Base-by-base conservation (phyloP, 1,140 invertebrate species). In the Heliconius hewitsoni region DNA sequence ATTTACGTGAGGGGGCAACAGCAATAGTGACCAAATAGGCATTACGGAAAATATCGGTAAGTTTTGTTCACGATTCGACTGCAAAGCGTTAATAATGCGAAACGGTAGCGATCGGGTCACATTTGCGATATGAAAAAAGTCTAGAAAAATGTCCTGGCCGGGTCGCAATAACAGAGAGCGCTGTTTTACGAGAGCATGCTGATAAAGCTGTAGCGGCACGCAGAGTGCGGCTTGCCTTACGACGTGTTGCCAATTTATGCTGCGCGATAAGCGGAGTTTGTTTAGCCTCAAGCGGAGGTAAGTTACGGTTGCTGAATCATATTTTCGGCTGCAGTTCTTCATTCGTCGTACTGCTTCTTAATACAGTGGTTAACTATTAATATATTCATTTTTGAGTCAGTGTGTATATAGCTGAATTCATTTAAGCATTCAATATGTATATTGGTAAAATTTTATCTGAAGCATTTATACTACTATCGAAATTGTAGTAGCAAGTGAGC, bases 221-320 rank as follows among this genome's bases (percentile, higher is more conserved):
- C 84, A 86, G 85, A 87, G 86, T 86, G 89, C 86, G 89, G 88
- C 85, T 85, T 89, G 90, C 90, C 91, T 94, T 94, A 93, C 93
- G 92, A 93, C 87, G 90, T 91, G 93, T 93, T 89, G 93, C 91
- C 92, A 94, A 94, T 93, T 94, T 94, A 93, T 94, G 89, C 88
- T 82, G 82, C 81, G 86, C 89, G 93, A 94, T 94, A 94, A 94
- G 93, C 91, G 86, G 87, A 91, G 88, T 93, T 92, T 93, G 92
- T 94, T 93, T 93, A 90, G 90, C 91, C 87, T 86, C 80, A 83
- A 87, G 85, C 86, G 82, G 82, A 86, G 81, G 86, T 85, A 86
- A 91, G 87, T 91, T 90, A 86, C 86, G 83, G 83, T 60, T 82
- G 84, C 84, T 85, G 87, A 89, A 87, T 89, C 86, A 83, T 83